phyloP scores from a whole-genome alignment of 2,797 vertebrate genomes.

The Alca torda region DNA sequence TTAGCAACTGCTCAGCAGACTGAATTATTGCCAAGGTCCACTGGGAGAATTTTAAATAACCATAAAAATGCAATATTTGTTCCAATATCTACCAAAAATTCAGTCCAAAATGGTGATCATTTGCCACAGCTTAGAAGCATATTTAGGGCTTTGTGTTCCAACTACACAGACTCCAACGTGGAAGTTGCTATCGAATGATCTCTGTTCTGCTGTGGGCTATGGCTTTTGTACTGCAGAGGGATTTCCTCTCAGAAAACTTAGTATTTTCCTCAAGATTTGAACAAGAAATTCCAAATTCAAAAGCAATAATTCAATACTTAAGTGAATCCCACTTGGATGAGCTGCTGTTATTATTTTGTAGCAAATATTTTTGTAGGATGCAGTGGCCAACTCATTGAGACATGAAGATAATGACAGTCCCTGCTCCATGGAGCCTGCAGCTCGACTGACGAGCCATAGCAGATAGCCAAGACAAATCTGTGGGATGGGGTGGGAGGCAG shows the following conservation, averaged over 20 bases:
- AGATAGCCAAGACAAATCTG: not conserved
- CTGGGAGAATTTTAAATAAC: not conserved
- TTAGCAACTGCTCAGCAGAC: not conserved
- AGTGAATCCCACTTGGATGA: not conserved
- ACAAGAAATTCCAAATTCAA: not conserved
- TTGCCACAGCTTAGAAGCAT: not conserved
- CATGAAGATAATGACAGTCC: not conserved
- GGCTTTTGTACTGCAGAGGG: not conserved
- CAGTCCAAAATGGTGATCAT: not conserved
- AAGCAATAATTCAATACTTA: slow-evolving; percentile 11
- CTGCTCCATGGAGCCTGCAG: not conserved
- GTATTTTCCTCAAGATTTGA: not conserved
- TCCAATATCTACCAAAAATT: not conserved
- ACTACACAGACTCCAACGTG: not conserved
- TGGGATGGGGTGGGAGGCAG: not conserved
- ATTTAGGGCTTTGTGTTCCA: not conserved
- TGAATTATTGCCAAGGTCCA: not conserved
- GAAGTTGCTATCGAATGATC: not conserved
- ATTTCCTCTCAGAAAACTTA: not conserved
- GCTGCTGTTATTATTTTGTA: not conserved
- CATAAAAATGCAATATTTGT: not conserved
- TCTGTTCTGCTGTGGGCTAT: not conserved
- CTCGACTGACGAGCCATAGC: not conserved
- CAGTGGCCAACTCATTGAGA: not conserved
- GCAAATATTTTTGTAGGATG: not conserved